Evolutionary conservation across 2,797 vertebrate genomes (phyloP).

Genomic region (Moxostoma hubbsi): DNA sequence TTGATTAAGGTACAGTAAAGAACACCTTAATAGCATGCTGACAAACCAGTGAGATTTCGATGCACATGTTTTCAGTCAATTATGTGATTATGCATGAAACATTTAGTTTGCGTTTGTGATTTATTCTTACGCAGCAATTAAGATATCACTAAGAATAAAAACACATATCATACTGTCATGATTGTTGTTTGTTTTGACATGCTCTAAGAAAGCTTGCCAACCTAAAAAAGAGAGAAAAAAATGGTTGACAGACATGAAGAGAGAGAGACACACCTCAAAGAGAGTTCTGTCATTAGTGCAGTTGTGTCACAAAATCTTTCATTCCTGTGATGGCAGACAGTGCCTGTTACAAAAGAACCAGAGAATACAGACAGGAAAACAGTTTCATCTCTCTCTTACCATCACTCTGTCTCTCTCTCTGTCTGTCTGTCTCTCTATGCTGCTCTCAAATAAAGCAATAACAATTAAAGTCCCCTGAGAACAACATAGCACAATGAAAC

Average conservation of each 20-base stretch:
- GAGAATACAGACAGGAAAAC: constrained; percentile 22
- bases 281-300: constrained; percentile 48
- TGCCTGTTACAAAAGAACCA: constrained; percentile 34
- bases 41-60: neutral
- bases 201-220: constrained; percentile 28
- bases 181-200: constrained; percentile 40
- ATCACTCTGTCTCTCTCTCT: neutral
- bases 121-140: constrained; percentile 34
- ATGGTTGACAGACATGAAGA: constrained; percentile 14
- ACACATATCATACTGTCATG: constrained; percentile 32
- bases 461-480: constrained; percentile 46
- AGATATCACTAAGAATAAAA: constrained; percentile 40
- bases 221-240: constrained; percentile 26
- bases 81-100: neutral
- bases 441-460: constrained; percentile 21
- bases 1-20: constrained; percentile 14
- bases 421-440: neutral
- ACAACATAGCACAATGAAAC: constrained; percentile 50
- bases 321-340: constrained; percentile 42
- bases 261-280: constrained; percentile 1
- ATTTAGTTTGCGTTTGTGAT: neutral
- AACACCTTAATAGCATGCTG: neutral
- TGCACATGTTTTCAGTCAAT: neutral
- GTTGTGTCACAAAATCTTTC: constrained; percentile 50
- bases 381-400: neutral